phyloP scores from a whole-genome alignment of 2,888 invertebrate genomes.

The Laspeyria flexula region DNA sequence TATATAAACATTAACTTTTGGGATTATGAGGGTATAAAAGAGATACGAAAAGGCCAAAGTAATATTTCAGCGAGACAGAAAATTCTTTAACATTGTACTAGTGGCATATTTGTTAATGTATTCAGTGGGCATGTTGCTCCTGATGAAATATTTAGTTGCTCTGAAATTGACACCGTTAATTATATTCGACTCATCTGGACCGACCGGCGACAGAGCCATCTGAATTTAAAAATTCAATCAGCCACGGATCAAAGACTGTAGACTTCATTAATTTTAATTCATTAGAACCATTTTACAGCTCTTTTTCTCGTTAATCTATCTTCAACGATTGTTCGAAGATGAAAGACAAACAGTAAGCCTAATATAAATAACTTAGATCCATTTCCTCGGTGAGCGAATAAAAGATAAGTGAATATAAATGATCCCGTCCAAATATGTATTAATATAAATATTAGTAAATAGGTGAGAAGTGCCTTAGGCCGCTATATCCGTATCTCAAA shows the following conservation, averaged over 20 bases:
- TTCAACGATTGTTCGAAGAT: constrained; percentile 3
- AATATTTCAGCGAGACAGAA: constrained; percentile 1
- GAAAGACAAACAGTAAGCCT: neutral
- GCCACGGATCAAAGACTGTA: constrained; percentile 44
- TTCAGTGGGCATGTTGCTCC: constrained; percentile 44
- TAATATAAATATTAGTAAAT: constrained; percentile 3
- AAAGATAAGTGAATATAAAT: constrained; percentile 5
- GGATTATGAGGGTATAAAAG: constrained; percentile 14
- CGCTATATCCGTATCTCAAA: constrained; percentile 9
- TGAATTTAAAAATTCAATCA: constrained; percentile 63
- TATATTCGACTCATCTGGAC: constrained; percentile 43
- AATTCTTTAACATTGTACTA: neutral
- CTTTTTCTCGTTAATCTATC: constrained; percentile 12
- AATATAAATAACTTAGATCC: neutral
- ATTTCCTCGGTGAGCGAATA: neutral
- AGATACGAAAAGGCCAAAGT: constrained; percentile 6
- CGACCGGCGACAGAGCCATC: constrained; percentile 45
- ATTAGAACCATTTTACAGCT: constrained; percentile 24
- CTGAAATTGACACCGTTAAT: constrained; percentile 51
- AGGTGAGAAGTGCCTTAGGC: neutral
- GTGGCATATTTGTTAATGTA: constrained; percentile 18
- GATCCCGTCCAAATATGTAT: neutral
- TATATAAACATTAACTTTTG: constrained; percentile 6
- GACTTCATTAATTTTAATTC: constrained; percentile 41
- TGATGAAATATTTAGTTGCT: constrained; percentile 48